Conservation (phyloP, 2,113 vertebrate genomes). For the Seriola rivoliana region DNA sequence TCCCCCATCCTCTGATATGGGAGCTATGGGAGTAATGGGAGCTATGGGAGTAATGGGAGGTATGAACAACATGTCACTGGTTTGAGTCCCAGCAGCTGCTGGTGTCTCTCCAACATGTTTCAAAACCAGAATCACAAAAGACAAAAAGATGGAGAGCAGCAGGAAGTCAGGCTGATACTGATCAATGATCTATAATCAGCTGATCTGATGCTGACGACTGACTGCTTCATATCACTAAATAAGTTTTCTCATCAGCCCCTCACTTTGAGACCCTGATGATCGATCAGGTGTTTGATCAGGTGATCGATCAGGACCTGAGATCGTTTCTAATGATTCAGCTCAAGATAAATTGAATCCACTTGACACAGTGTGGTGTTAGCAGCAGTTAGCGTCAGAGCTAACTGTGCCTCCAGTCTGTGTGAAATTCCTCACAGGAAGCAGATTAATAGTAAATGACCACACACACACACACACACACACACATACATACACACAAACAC, state of each 20-base stretch:
- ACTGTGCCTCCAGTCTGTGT: too few species aligned
- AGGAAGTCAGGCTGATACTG: not conserved
- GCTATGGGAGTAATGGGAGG: slow-evolving; percentile 41
- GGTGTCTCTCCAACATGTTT: slow-evolving; percentile 41
- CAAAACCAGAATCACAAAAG: not conserved
- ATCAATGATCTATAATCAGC: not conserved
- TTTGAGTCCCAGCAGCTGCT: slow-evolving; percentile 59
- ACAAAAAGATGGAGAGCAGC: not conserved
- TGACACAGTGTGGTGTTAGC: too few species aligned
- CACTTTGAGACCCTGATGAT: too few species aligned
- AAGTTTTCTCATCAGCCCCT: too few species aligned
- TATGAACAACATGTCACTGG: slow-evolving; percentile 31
- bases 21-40: slow-evolving; percentile 46
- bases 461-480: not conserved
- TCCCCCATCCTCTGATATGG: slow-evolving; percentile 16
- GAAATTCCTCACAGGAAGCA: too few species aligned
- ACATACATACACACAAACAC: not conserved
- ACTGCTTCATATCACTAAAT: too few species aligned
- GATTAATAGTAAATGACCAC: not conserved
- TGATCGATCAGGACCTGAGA: too few species aligned
- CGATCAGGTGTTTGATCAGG: too few species aligned
- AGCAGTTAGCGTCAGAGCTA: too few species aligned
- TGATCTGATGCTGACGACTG: too few species aligned
- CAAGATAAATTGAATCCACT: too few species aligned
- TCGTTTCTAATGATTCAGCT: too few species aligned